Conservation (phyloP, 2,888 invertebrate species). For the Acleris literana region DNA sequence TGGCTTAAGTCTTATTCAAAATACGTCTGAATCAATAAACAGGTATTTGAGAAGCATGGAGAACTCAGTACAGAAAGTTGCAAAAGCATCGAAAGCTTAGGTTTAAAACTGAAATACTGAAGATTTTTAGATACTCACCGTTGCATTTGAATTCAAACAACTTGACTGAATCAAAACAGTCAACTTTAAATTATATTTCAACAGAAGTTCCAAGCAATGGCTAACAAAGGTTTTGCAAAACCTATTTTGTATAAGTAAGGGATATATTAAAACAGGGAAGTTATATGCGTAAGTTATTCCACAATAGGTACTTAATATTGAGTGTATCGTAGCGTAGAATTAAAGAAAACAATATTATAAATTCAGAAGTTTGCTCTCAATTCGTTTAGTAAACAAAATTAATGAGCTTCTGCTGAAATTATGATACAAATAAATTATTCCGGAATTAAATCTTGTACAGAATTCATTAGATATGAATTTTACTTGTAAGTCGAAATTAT, state of each 20-base stretch:
- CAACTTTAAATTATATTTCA: too few species aligned
- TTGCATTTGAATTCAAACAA: constrained; percentile 36
- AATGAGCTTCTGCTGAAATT: constrained; percentile 18
- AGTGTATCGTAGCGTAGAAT: not conserved
- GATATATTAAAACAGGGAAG: constrained; percentile 31
- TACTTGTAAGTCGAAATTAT: too few species aligned
- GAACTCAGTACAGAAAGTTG: constrained; percentile 55
- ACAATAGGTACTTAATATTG: constrained; percentile 7
- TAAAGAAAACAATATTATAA: constrained; percentile 17
- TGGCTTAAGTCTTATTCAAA: constrained; percentile 87
- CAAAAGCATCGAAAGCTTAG: constrained; percentile 54
- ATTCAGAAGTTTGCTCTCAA: constrained; percentile 14
- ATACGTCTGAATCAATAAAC: constrained; percentile 86
- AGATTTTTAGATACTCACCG: constrained; percentile 42
- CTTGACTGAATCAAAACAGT: not conserved
- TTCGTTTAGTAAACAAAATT: not conserved
- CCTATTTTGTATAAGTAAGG: constrained; percentile 9
- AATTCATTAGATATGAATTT: too few species aligned
- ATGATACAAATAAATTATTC: constrained; percentile 10
- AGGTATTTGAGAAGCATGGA: constrained; percentile 86
- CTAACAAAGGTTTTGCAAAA: not conserved
- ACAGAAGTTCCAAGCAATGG: too few species aligned
- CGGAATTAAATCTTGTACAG: not conserved
- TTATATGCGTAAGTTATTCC: constrained; percentile 21
- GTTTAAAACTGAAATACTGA: constrained; percentile 23